A percentile compares a stretch with the other conserved stretches of the same genome.
Evolutionary conservation across 2,797 vertebrate genomes (phyloP).

Genomic region (Lithobates sylvaticus): DNA sequence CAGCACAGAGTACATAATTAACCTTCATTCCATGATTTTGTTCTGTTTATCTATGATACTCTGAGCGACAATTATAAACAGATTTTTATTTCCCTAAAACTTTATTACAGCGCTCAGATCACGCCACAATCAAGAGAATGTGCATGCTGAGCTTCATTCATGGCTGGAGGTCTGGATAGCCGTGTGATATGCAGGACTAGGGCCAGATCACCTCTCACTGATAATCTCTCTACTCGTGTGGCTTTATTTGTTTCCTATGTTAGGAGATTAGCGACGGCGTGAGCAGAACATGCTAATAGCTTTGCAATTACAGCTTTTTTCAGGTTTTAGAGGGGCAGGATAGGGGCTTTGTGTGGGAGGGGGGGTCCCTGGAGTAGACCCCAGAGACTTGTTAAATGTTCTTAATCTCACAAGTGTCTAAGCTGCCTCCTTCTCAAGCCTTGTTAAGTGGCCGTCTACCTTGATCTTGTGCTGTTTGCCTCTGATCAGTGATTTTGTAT

Average conservation of each 20-base stretch:
- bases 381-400: slow-evolving; percentile 97
- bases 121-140: background rate
- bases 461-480: slow-evolving; percentile 78
- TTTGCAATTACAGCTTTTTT: slow-evolving; percentile 92
- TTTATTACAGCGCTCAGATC: background rate
- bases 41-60: background rate
- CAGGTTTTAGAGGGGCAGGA: slow-evolving; percentile 89
- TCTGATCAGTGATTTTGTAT: slow-evolving; percentile 82
- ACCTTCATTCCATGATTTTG: background rate
- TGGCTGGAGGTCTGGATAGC: slow-evolving; percentile 9
- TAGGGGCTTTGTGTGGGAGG: slow-evolving; percentile 81
- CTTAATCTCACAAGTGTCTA: slow-evolving; percentile 90
- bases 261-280: slow-evolving; percentile 66
- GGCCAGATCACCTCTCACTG: slow-evolving; percentile 13
- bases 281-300: slow-evolving; percentile 89
- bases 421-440: slow-evolving; percentile 97
- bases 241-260: slow-evolving; percentile 50
- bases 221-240: slow-evolving; percentile 51
- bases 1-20: background rate
- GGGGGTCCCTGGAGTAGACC: slow-evolving; percentile 89
- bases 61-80: background rate
- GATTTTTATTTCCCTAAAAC: background rate
- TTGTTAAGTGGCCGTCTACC: slow-evolving; percentile 79
- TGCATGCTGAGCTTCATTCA: slow-evolving; percentile 1
- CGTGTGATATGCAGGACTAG: slow-evolving; percentile 12